A percentile compares a stretch with the other conserved stretches of the same genome.
phyloP scores from a whole-genome alignment of 2,797 vertebrate genomes.

The Enoplosus armatus region DNA sequence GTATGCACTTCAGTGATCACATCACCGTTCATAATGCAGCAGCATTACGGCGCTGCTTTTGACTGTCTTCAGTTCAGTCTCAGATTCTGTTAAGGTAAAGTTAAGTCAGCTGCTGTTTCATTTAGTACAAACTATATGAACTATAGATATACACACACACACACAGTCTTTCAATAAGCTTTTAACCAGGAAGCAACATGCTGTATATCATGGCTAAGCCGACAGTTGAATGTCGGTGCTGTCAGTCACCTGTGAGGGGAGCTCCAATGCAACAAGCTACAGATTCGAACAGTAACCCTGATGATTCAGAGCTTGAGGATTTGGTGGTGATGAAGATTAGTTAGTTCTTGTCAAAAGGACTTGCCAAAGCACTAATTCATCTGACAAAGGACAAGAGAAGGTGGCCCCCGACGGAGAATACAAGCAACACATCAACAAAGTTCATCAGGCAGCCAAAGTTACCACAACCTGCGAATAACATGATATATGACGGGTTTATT shows the following conservation, averaged over 20 bases:
- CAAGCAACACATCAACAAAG: background rate
- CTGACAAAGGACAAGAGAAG: background rate
- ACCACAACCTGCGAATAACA: slow-evolving; percentile 11
- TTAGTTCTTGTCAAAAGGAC: slow-evolving; percentile 5
- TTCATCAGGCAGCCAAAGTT: background rate
- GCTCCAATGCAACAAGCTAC: slow-evolving; percentile 43
- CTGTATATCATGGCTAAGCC: slow-evolving; percentile 26
- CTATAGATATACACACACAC: too few relatives aligned
- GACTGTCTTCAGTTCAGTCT: background rate
- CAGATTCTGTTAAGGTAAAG: background rate
- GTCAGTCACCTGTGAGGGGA: slow-evolving; percentile 54
- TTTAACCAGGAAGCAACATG: slow-evolving; percentile 4
- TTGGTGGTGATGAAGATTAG: background rate
- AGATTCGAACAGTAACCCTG: background rate
- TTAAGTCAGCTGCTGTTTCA: too few relatives aligned
- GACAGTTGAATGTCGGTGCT: slow-evolving; percentile 36
- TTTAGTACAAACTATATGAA: too few relatives aligned
- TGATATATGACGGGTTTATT: background rate
- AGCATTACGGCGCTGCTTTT: background rate
- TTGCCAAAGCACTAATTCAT: background rate
- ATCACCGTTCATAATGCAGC: background rate
- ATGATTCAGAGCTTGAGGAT: slow-evolving; percentile 21
- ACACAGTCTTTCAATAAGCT: slow-evolving; percentile 1
- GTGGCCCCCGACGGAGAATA: background rate
- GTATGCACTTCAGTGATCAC: slow-evolving; percentile 6